phyloP scores from a whole-genome alignment of 1,140 invertebrate genomes.

The Nymphalis io region DNA sequence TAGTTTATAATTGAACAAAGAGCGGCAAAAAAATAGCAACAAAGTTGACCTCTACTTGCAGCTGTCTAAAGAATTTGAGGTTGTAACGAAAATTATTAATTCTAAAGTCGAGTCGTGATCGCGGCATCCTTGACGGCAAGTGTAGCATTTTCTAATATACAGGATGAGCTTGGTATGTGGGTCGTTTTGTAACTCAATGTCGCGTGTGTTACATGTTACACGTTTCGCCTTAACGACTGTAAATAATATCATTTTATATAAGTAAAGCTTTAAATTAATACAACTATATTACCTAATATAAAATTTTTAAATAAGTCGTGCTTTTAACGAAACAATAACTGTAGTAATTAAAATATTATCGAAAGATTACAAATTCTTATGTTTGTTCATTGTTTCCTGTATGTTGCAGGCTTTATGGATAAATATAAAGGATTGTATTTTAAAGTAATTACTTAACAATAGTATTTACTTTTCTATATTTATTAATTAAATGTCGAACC shows the following conservation, averaged over 20 bases:
- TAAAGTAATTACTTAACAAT: too few relatives aligned
- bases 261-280: neutral
- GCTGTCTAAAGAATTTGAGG: constrained; percentile 24
- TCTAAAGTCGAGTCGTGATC: constrained; percentile 48
- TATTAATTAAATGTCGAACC: neutral
- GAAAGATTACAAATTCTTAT: too few relatives aligned
- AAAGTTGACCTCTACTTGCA: constrained; percentile 36
- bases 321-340: too few relatives aligned
- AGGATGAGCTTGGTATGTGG: constrained; percentile 58
- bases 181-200: constrained; percentile 65
- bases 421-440: neutral
- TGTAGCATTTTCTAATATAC: constrained; percentile 56
- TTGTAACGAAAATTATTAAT: constrained; percentile 37
- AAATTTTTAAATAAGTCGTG: too few relatives aligned
- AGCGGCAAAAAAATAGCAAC: constrained; percentile 37
- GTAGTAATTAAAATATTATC: too few relatives aligned
- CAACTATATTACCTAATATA: too few relatives aligned
- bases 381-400: too few relatives aligned
- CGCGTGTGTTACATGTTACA: constrained; percentile 33
- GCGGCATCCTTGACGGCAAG: constrained; percentile 58
- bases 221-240: constrained; percentile 24
- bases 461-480: too few relatives aligned
- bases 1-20: constrained; percentile 15
- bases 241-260: neutral
- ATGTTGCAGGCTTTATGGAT: too few relatives aligned